These are phyloP conservation scores for Lithophane leautieri DNA, from an alignment of 2,888 invertebrate genomes.

Conservation along the genomic window DNA sequence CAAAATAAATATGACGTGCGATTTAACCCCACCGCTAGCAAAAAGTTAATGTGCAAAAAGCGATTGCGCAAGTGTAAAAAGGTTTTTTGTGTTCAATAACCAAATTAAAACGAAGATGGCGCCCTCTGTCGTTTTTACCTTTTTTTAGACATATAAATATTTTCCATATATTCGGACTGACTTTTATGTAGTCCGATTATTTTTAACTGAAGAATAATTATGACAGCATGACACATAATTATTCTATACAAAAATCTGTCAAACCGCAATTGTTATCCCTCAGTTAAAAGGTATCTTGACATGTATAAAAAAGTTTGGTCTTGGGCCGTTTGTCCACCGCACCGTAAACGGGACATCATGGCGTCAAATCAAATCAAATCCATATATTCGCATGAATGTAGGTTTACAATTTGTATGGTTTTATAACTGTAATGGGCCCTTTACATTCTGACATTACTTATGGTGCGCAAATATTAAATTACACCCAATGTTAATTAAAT, in stretches of 20 bases:
- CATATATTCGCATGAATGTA: too few relatives aligned
- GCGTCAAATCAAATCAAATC: too few relatives aligned
- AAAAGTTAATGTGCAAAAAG: slow-evolving; percentile 44
- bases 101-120: slow-evolving; percentile 14
- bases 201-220: background rate
- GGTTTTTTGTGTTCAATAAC: slow-evolving; percentile 14
- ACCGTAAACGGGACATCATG: too few relatives aligned
- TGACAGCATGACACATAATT: background rate
- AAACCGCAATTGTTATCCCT: background rate
- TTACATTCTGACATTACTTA: too few relatives aligned
- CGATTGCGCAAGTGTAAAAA: slow-evolving; percentile 19
- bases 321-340: background rate
- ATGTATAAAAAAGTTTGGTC: too few relatives aligned
- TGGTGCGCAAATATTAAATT: too few relatives aligned
- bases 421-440: too few relatives aligned
- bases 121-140: background rate
- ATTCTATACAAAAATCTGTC: background rate
- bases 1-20: background rate
- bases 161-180: background rate
- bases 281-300: background rate
- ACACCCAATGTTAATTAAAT: too few relatives aligned
- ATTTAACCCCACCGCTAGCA: slow-evolving; percentile 10
- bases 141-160: background rate
- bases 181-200: background rate
- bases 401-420: too few relatives aligned